Base-by-base conservation (phyloP, 2,797 vertebrate genomes). In the Urocyon cinereoargenteus region DNA sequence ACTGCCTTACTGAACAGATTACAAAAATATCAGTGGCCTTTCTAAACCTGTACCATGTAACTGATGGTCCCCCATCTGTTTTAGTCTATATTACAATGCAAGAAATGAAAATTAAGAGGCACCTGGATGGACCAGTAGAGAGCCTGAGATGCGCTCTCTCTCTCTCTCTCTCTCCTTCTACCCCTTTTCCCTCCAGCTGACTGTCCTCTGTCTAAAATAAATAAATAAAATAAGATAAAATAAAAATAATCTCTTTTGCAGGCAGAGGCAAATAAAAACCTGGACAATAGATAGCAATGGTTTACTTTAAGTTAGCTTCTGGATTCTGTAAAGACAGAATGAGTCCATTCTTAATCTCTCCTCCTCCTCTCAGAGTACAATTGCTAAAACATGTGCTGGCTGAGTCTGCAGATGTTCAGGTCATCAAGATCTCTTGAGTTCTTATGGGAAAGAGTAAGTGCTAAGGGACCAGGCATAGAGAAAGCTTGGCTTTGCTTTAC, bases 261-360 rank as follows among this genome's bases (percentile, higher is more conserved):
- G 68, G 82, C 40, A 96, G 21, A 94, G 9, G 57, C 66, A 90
- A 94, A 68, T 31, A 59, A 85, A 66, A 93, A 87, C 14, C 10
- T 86, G 81, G 72, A 64, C 61, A 85, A 40, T 2, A 61, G 21
- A 26, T 55, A 91, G 19, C 86, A 77, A 94, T 75, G 40, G 68
- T 51, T 51, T 85, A 91, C 26, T 81, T 94, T 84, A 55, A 66
- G 26, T 79, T 90, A 82, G n/a, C n/a, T 87, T 91, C 57, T 82
- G 49, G 34, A 81, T 91, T 68, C n/a, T 21, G 18, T 28, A 36
- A 62, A 82, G 26, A 45, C 15, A 78, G 66, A 72, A 73, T 64
- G 31, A 73, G 66, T 4, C 49, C 55, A 64, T 64, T 79, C 19
- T 10, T 90, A 70, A 72, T 49, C 26, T 66, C 49, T 57, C 24